Conservation (phyloP, 2,888 invertebrate genomes). For the Dasysyrphus tricinctus region DNA sequence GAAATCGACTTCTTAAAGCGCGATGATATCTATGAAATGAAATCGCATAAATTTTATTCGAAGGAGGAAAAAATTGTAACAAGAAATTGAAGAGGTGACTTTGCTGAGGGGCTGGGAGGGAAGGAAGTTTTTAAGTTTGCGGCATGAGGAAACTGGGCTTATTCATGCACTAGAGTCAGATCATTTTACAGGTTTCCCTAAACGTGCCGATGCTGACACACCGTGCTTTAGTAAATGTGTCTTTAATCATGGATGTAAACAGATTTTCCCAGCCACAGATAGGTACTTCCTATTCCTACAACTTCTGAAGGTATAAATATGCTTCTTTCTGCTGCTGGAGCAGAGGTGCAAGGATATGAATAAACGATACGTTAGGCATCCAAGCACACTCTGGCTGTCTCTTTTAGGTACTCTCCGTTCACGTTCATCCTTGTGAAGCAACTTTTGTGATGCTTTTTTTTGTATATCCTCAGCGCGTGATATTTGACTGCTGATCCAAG, state of each 20-base stretch:
- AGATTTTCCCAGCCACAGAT: conserved; percentile 73
- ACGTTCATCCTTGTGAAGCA: conserved; percentile 45
- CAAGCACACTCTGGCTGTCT: neutral
- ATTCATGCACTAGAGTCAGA: conserved; percentile 31
- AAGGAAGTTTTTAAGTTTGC: neutral
- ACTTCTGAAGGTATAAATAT: neutral
- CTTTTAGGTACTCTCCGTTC: neutral
- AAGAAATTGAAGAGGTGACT: conserved; percentile 4
- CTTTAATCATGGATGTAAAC: conserved; percentile 75
- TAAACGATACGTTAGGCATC: conserved; percentile 37
- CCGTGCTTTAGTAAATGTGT: conserved; percentile 68
- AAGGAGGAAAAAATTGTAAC: conserved; percentile 37
- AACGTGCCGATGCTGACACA: conserved; percentile 71
- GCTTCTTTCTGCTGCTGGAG: neutral
- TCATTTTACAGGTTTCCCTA: conserved; percentile 53
- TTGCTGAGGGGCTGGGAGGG: neutral
- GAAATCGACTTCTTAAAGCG: conserved; percentile 72
- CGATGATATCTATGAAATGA: conserved; percentile 73
- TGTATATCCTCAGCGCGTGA: conserved; percentile 56
- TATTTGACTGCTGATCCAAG: conserved; percentile 74
- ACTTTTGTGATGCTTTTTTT: conserved; percentile 28
- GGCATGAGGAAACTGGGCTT: neutral
- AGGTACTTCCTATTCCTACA: neutral
- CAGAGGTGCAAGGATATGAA: conserved; percentile 42
- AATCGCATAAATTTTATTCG: conserved; percentile 73